Base-by-base conservation (phyloP, 2,113 vertebrate genomes). In the Amphiprion ocellaris region DNA sequence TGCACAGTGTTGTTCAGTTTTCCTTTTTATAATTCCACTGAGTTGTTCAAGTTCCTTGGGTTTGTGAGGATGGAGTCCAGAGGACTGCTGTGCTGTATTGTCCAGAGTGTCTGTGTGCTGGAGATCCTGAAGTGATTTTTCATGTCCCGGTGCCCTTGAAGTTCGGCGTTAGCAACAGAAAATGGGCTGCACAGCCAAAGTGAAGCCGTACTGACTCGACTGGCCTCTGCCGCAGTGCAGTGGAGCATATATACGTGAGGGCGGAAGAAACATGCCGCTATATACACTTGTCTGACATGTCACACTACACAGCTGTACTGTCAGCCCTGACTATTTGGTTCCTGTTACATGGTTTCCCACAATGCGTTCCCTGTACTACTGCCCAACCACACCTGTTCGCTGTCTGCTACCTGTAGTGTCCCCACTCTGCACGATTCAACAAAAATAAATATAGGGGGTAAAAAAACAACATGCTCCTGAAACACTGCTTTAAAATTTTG, bases 391-490 rank as follows among this genome's bases (percentile, higher is more conserved):
- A 64, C 50, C 41, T 46, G 21, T 74, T 46, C 30, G 26, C 30
- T 63, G 30, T 59, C 54, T 75, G 74, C 68, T 64, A 74, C 26
- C 61, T 77, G 65, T 59, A 72, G 54, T 65, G 74, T 87, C n/a
- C 58, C 81, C 81, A 59, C 56, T 82, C 61, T 84, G 86, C 62
- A 62, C 15, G 52, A 80, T 78, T 92, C 70, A 80, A 79, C 65
- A 79, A 81, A 90, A 90, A 95, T 91, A 94, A 93, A 94, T 90
- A 92, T 49, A 86, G 77, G 79, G 82, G 77, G 81, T 85, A 64
- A 59, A 55, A 68, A 78, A 82, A 82, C 28, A 81, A 71, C 77
- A 73, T 69, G 56, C 84, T 85, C 24, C 69, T 78, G 70, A 81
- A 91, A 91, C 75, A 77, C 80, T 86, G 84, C 77, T 83, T 88